These are phyloP conservation scores for Drosophila merina DNA, from an alignment of 2,888 invertebrate genomes.

Conservation along the genomic window DNA sequence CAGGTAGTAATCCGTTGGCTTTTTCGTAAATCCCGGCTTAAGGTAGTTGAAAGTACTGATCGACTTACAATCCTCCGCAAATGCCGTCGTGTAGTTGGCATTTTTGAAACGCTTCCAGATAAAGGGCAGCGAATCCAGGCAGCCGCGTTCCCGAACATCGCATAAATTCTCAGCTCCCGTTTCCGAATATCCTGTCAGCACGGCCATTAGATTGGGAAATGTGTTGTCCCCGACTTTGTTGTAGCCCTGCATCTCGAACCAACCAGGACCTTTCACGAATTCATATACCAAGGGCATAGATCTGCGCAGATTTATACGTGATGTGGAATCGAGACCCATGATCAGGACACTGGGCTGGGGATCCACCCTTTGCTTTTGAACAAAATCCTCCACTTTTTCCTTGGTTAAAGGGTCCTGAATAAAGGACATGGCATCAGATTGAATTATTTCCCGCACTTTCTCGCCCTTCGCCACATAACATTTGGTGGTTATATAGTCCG, in stretches of 20 bases:
- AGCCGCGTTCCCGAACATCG: conserved; percentile 84
- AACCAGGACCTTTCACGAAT: conserved; percentile 86
- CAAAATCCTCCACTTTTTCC: background rate
- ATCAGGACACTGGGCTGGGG: conserved; percentile 84
- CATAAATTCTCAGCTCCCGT: conserved; percentile 84
- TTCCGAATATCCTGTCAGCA: conserved; percentile 88
- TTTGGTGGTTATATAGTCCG: conserved; percentile 24
- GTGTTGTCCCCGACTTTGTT: conserved; percentile 92
- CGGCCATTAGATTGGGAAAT: conserved; percentile 93
- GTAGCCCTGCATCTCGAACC: conserved; percentile 89
- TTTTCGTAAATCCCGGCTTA: conserved; percentile 87
- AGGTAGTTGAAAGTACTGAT: conserved; percentile 88
- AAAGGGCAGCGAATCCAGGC: conserved; percentile 88
- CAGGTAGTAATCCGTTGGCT: conserved; percentile 92
- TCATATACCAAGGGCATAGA: conserved; percentile 89
- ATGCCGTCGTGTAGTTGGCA: conserved; percentile 89
- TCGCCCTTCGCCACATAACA: conserved; percentile 14
- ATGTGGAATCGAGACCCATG: conserved; percentile 93
- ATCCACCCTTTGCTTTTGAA: conserved; percentile 1
- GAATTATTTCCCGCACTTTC: background rate
- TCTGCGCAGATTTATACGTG: conserved; percentile 89
- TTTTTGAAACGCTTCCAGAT: conserved; percentile 90
- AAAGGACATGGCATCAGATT: conserved; percentile 32
- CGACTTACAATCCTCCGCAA: conserved; percentile 89
- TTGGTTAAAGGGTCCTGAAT: conserved; percentile 10